A percentile compares a stretch with the other conserved stretches of the same genome.
Conservation (phyloP, 1,140 invertebrate species). For the Luehdorfia chinensis region DNA sequence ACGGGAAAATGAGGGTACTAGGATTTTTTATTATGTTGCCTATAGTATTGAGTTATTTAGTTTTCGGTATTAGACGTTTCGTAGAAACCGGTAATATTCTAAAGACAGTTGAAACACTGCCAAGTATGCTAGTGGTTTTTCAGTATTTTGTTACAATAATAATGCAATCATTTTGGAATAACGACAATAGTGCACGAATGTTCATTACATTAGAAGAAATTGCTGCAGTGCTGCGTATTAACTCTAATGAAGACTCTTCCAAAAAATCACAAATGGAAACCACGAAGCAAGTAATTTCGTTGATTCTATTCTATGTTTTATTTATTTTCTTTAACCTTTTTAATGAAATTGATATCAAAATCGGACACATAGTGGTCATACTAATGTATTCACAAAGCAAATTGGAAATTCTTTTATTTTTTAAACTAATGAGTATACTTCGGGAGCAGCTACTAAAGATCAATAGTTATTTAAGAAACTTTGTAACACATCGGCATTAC, state of each 20-base stretch:
- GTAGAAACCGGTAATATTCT: too few relatives aligned
- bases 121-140: neutral
- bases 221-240: neutral
- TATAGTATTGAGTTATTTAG: neutral
- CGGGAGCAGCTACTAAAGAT: neutral
- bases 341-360: neutral
- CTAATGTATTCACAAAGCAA: neutral
- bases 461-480: neutral
- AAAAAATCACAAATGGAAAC: neutral
- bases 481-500: neutral
- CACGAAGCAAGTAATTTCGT: neutral
- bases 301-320: neutral
- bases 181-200: neutral
- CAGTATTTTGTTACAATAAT: neutral
- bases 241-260: neutral
- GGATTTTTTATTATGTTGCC: neutral
- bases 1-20: neutral
- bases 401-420: constrained; percentile 3
- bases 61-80: neutral
- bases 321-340: neutral
- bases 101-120: neutral
- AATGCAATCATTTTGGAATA: neutral
- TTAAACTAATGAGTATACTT: neutral
- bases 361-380: neutral
- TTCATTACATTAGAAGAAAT: neutral